A percentile compares a stretch with the other conserved stretches of the same genome.
These are phyloP conservation scores for Ornithorhynchus anatinus DNA, from an alignment of 2,113 vertebrate genomes.

Conservation along the genomic window DNA sequence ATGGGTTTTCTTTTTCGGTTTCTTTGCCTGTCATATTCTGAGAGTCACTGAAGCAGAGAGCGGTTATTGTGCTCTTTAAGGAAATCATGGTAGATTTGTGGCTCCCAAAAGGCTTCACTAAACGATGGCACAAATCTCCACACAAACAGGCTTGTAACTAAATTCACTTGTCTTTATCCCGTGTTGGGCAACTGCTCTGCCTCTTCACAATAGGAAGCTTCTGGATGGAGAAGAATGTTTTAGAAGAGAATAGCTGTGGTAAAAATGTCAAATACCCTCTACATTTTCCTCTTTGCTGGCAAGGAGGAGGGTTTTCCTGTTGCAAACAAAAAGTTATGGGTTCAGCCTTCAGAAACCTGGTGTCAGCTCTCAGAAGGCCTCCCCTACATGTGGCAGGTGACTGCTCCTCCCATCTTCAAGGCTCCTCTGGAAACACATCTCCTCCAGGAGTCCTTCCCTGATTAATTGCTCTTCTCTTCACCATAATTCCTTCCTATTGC, in stretches of 20 bases:
- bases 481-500: no score
- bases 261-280: not conserved
- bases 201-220: not conserved
- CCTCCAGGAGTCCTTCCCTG: no score
- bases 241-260: not conserved
- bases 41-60: not conserved
- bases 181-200: not conserved
- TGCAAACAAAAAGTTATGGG: no score
- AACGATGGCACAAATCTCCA: conserved; percentile 6
- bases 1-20: not conserved
- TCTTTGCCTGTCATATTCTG: not conserved
- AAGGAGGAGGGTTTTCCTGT: no score
- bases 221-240: not conserved
- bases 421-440: no score
- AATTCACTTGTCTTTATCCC: not conserved
- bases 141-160: conserved; percentile 20
- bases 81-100: not conserved
- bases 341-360: no score
- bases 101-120: conserved; percentile 13
- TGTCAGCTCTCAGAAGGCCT: no score
- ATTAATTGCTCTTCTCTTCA: no score
- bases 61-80: not conserved
- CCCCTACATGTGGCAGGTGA: no score
- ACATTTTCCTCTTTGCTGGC: not conserved
- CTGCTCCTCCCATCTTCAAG: no score